These are phyloP conservation scores for Chelmon rostratus DNA, from an alignment of 2,797 vertebrate genomes.

Conservation along the genomic window DNA sequence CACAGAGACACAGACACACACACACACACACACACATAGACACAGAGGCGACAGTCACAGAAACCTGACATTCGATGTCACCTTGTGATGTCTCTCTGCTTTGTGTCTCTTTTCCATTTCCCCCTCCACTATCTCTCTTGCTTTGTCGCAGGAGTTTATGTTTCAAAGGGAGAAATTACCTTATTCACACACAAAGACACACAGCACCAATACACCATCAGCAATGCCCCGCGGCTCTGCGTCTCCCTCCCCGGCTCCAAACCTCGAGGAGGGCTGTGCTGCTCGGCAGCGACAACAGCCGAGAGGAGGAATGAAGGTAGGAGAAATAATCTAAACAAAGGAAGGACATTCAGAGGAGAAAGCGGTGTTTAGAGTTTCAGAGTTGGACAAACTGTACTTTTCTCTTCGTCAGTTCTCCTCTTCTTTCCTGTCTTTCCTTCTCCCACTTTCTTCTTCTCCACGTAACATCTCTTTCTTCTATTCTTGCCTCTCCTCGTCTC, in stretches of 20 bases:
- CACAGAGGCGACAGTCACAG: conserved; percentile 49
- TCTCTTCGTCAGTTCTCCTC: not conserved
- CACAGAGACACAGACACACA: not conserved
- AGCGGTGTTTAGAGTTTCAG: conserved; percentile 21
- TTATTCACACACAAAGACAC: conserved; percentile 48
- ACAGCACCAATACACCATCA: conserved; percentile 56
- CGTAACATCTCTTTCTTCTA: conserved; percentile 6
- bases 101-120: conserved; percentile 39
- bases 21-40: conserved; percentile 27
- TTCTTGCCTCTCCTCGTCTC: conserved; percentile 28
- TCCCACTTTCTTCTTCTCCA: not conserved
- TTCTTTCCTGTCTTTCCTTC: not conserved
- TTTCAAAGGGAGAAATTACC: conserved; percentile 64
- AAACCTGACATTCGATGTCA: conserved; percentile 70
- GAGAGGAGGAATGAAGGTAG: conserved; percentile 13
- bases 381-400: conserved; percentile 29
- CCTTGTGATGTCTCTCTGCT: conserved; percentile 56
- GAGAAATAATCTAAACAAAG: conserved; percentile 17
- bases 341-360: conserved; percentile 42
- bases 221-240: conserved; percentile 22
- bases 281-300: conserved; percentile 24
- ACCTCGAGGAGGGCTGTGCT: conserved; percentile 33
- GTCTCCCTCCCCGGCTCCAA: conserved; percentile 9
- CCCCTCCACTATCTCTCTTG: not conserved
- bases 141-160: conserved; percentile 35